Evolutionary conservation across 2,888 invertebrate genomes (phyloP), one percentile per base, ranked within the genome.

Genomic region (Apodemia duryi): DNA sequence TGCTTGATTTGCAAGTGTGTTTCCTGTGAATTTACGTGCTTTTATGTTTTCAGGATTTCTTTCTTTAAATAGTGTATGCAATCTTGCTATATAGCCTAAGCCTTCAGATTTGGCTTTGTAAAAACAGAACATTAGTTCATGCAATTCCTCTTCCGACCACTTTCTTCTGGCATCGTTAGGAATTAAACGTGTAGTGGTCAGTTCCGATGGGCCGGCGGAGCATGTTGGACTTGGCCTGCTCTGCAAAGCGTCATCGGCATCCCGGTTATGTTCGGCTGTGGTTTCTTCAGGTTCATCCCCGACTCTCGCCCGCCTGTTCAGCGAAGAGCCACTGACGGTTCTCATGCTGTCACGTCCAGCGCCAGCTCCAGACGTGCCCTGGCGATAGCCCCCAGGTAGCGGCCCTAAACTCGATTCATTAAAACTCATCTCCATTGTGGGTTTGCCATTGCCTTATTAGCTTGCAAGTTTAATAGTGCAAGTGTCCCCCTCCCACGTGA

Each of bases 31-130:
- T 6, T 61, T 13, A 13, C 3, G n/a, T n/a, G 38, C 1, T 41
- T 61, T 61, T 21, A 7, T 13, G 38, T 61, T 61, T n/a, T 61
- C 41, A 2, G 38, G 4, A 21, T 61, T 61, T 41, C 61, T 41
- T 13, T 61, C 21, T 61, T 61, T 61, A 28, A 61, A 61, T 21
- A 61, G n/a, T 38, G 21, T 41, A 13, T 38, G 21, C n/a, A 61
- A 28, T 6, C 38, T 61, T 9, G 13, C 28, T n/a, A 61, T 41
- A 38, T 61, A 61, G 5, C 61, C 61, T 11, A 28, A n/a, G 2
- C 61, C 41, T 61, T 38, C n/a, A 21, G 61, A 11, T n/a, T n/a
- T n/a, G n/a, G n/a, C n/a, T n/a, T n/a, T n/a, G n/a, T n/a, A n/a
- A n/a, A n/a, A n/a, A n/a, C n/a, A n/a, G n/a, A n/a, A n/a, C n/a